Base-by-base conservation (phyloP, 2,113 vertebrate genomes). In the Amia ocellicauda region DNA sequence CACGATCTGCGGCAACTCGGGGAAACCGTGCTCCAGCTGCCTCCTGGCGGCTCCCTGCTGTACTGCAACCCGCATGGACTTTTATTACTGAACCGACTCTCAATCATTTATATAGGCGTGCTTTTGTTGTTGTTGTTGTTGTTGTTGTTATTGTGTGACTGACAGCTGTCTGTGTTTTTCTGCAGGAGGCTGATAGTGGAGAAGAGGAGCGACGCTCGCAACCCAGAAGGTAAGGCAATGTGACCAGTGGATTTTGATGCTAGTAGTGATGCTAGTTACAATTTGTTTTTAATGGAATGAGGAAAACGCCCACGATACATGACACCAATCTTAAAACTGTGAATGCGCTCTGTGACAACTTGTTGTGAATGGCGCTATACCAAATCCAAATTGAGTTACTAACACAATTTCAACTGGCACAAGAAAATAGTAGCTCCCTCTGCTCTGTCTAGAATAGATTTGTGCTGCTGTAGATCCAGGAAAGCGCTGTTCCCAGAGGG, bases 171-270 rank as follows among this genome's bases (percentile, higher is more conserved):
- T 58, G 42, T 26, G 60, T 60, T 54, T 73, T 0, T 69, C 68
- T 64, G 1, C 73, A 98, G 96, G 96, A 99, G 80, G 93, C 91
- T 52, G 95, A 94, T 78, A 98, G 96, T 22, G 92, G 91, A 62
- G 95, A 99, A 58, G 96, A 99, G 67, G 95, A 97, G 70, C 91
- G 91, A 60, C 90, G 91, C 67, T 95, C 91, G 67, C 94, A 97
- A 74, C 91, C 91, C 74, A 88, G 92, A 72, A 98, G 96, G 96
- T 99, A 87, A 82, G 87, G 76, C 55, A 68, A 47, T 74, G 70
- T 41, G 50, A 11, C 16, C 40, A 14, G 8, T 45, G 11, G 3
- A 26, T 16, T 5, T 3, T n/a, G n/a, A 1, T n/a, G 20, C 40
- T 27, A 56, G 2, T 9, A 5, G n/a, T 31, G n/a, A 28, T 42